phyloP scores from a whole-genome alignment of 2,113 vertebrate species.

The Tylochromis polylepis region DNA sequence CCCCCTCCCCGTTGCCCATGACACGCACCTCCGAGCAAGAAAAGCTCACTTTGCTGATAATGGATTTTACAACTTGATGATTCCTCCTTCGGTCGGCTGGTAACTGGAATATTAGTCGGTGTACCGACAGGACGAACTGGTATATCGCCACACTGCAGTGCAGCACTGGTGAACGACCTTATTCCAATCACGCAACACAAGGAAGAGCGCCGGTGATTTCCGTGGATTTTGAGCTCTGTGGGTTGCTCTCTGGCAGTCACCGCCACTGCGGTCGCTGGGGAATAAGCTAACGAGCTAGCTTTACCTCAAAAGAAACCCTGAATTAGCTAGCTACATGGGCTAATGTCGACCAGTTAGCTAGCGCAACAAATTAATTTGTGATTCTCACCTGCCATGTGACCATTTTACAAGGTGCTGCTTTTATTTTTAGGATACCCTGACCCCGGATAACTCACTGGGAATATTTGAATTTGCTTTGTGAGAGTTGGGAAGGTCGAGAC shows the following conservation, averaged over 20 bases:
- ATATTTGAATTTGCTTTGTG: conserved; percentile 28
- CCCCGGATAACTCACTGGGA: conserved; percentile 2
- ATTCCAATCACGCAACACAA: conserved; percentile 60
- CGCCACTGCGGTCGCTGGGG: conserved; percentile 27
- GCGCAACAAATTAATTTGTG: neutral
- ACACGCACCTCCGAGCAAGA: conserved; percentile 35
- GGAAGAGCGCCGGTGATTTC: conserved; percentile 57
- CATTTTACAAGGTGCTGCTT: neutral
- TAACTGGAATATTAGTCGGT: conserved; percentile 19
- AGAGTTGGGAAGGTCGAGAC: conserved; percentile 51
- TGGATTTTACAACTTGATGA: conserved; percentile 68
- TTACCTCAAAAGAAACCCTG: neutral
- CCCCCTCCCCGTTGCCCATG: conserved; percentile 9
- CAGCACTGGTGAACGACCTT: conserved; percentile 58
- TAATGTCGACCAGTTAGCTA: conserved; percentile 19
- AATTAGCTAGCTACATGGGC: conserved; percentile 37
- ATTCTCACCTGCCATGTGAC: conserved; percentile 40
- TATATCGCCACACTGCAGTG: conserved; percentile 60
- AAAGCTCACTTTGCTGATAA: conserved; percentile 36
- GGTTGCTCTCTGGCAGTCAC: conserved; percentile 30
- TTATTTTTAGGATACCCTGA: neutral
- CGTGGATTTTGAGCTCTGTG: conserved; percentile 54
- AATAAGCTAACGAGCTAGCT: conserved; percentile 47
- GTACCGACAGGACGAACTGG: conserved; percentile 36
- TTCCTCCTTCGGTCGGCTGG: conserved; percentile 5